Base-by-base conservation (phyloP, 2,888 invertebrate species). In the Clistopyga incitator region DNA sequence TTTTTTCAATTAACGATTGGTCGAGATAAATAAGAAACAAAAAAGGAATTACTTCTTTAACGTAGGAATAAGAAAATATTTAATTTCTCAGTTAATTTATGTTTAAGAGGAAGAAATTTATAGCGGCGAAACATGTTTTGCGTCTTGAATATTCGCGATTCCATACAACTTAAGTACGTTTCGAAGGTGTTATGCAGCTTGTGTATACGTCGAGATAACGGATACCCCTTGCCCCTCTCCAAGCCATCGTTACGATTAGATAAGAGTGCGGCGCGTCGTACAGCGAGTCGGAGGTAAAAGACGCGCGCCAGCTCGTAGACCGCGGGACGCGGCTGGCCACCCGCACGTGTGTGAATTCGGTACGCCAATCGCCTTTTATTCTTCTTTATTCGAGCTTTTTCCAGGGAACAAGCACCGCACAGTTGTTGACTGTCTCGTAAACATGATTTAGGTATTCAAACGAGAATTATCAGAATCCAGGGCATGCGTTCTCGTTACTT, bases 231-330 rank as follows among this genome's bases (percentile, higher is more conserved):
- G 20, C 59, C 25, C 47, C 76, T 42, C 29, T 64, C 61, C 65
- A 81, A 65, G 76, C 70, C 76, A 82, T 83, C 81, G 78, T 76
- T 82, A 79, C 79, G 86, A 86, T 86, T 86, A 86, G 86, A 86
- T 86, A 86, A 86, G 86, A 81, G 61, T 74, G 45, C 42, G 70
- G 74, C 61, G 61, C 47, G 61, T 20, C 23, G 74, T 61, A 61
- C 29, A 34, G 54, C 38, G 34, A 54, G 54, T 45, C 64, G 45
- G 45, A 72, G 59, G 71, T 61, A 72, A 15, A 54, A 79, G 75
- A 75, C 65, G 68, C 61, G 61, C 59, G 56, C 68, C 61, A 59
- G 68, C 68, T 59, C 64, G 78, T 56, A 72, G 50, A 71, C 10
- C 75, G 47, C 64, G 74, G n/a, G 50, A 79, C 59, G 20, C 59